These are phyloP conservation scores for Coregonus suidteri DNA, from an alignment of 2,797 vertebrate genomes.

Conservation along the genomic window DNA sequence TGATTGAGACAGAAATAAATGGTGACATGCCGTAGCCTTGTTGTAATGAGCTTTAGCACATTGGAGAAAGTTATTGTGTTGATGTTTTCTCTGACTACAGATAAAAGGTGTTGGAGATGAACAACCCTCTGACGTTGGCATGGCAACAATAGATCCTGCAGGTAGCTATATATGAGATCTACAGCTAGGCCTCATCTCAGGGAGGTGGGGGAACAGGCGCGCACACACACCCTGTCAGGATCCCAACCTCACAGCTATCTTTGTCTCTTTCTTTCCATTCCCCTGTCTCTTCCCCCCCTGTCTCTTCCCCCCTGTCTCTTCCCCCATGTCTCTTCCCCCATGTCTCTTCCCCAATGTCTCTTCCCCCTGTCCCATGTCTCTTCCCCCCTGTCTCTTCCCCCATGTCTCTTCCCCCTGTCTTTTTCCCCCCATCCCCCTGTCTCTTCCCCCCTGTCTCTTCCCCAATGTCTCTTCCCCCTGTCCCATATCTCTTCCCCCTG, in stretches of 20 bases:
- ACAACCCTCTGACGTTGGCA: background rate
- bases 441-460: too few relatives aligned
- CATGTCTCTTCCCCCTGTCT: too few relatives aligned
- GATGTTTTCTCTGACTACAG: constrained; percentile 7
- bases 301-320: background rate
- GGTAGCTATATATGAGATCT: too few relatives aligned
- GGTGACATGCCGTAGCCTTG: background rate
- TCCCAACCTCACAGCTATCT: background rate
- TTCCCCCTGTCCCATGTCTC: too few relatives aligned
- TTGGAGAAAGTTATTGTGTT: constrained; percentile 8
- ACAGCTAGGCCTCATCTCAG: too few relatives aligned
- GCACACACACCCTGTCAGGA: background rate
- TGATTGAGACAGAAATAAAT: background rate
- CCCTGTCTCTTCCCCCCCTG: background rate
- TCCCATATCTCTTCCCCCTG: background rate
- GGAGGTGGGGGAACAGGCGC: too few relatives aligned
- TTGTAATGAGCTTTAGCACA: constrained; percentile 4
- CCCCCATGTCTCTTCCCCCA: too few relatives aligned
- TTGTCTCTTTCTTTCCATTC: constrained; percentile 3
- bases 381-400: too few relatives aligned
- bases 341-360: too few relatives aligned
- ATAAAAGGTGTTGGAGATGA: constrained; percentile 6
- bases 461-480: background rate
- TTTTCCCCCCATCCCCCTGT: too few relatives aligned
- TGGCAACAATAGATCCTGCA: too few relatives aligned